Conservation (phyloP, 2,113 vertebrate species). For the Strix uralensis region DNA sequence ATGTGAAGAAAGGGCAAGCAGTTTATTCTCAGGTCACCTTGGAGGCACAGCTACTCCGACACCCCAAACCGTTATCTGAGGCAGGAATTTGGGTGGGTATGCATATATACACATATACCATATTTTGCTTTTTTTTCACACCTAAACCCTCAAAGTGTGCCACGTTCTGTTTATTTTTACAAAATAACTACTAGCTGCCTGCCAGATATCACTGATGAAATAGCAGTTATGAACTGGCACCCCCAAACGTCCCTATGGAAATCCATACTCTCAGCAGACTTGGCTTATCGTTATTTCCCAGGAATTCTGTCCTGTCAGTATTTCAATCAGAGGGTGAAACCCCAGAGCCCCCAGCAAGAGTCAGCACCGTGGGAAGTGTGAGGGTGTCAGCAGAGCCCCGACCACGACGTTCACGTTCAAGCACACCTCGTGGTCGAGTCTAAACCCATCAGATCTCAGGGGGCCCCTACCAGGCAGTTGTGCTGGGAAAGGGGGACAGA, state of each 20-base stretch:
- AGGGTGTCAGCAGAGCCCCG: not conserved
- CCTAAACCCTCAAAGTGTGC: no score
- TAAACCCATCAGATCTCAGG: not conserved
- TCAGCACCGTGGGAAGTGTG: fast-evolving
- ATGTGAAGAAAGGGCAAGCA: not conserved
- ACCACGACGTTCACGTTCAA: not conserved
- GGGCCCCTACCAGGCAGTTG: fast-evolving
- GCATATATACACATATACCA: fast-evolving
- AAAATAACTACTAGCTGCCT: not conserved
- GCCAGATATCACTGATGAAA: fast-evolving
- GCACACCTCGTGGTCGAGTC: fast-evolving
- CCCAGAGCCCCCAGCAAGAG: fast-evolving
- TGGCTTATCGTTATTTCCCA: no score
- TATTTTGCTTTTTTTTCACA: not conserved
- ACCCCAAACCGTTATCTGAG: fast-evolving
- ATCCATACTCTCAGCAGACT: fast-evolving
- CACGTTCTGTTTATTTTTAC: not conserved
- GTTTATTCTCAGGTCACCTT: not conserved
- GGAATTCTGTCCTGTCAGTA: no score
- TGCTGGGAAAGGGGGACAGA: fast-evolving
- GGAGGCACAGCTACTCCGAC: fast-evolving
- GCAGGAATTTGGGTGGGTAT: not conserved
- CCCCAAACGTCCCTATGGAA: not conserved
- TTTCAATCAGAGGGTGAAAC: fast-evolving
- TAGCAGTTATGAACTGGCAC: not conserved